Evolutionary conservation across 2,888 invertebrate species (phyloP), one percentile per base, ranked within the genome.

Genomic region (Thereva unica): DNA sequence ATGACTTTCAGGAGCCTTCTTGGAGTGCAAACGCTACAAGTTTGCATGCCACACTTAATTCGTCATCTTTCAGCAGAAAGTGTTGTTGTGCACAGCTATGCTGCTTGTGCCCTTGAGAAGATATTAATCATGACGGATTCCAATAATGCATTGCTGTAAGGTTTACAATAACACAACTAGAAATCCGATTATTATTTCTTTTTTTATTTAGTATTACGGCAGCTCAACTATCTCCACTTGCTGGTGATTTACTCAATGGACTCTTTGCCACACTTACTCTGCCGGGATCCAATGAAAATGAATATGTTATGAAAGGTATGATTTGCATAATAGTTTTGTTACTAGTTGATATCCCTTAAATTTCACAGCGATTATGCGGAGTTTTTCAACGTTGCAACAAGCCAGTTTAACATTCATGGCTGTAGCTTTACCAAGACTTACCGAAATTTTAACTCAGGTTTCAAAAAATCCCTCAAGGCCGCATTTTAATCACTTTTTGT

Each of bases 401-500:
- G 85, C 84, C 6, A 86, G 93, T 10, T 85, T 96, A 74, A 91
- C 93, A 9, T 92, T 86, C 78, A 84, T 97, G 76, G 88, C 86
- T 37, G 86, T 87, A n/a, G 85, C 95, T 3, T 80, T 97, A 70
- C 91, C 93, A 0, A 90, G 92, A 76, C 83, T 98, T 23, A 95
- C 95, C 0, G 86, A 89, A 71, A 93, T 95, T 79, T 82, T 98
- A 50, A 82, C 89, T 4, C 81, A 87, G 42, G 95, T 96, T 38
- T 87, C 95, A 64, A 93, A 93, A 83, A 98, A 97, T 83, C 94
- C 98, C 0, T 93, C 93, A 74, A 93, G 95, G 75, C 98, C 99
- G 0, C 93, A 97, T 79, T 98, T 98, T 83, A 98, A 98, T 83
- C 99, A 99, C 79, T 99, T 93, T 81, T 84, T 99, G 44, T 99